phyloP scores from a whole-genome alignment of 2,113 vertebrate species.

The Nestor notabilis region DNA sequence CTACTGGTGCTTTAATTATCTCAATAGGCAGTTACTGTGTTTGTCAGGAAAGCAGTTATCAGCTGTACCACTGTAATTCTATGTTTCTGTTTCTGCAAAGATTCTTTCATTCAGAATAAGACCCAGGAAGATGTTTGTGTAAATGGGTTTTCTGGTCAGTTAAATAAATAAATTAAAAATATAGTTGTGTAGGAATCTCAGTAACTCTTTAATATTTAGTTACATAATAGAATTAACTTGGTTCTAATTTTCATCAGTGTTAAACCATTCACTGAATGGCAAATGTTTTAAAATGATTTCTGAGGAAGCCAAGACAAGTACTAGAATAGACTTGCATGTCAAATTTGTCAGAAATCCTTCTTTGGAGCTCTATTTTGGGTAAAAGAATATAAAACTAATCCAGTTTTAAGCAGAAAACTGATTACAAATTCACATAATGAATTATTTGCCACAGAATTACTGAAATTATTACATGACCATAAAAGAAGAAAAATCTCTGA shows the following conservation, averaged over 20 bases:
- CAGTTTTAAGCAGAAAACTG: background rate
- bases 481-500: background rate
- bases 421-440: background rate
- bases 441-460: background rate
- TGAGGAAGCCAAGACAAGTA: background rate
- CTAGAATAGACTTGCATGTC: background rate
- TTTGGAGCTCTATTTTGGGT: background rate
- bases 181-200: background rate
- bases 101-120: background rate
- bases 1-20: background rate
- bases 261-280: background rate
- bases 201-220: constrained; percentile 16
- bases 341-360: background rate
- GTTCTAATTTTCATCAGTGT: background rate
- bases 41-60: background rate
- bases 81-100: background rate
- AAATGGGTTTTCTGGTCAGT: constrained; percentile 39
- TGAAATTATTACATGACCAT: background rate
- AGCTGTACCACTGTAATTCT: background rate
- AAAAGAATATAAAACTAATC: background rate
- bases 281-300: background rate
- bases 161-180: background rate
- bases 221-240: background rate
- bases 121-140: background rate
- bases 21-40: background rate